Evolutionary conservation across 2,888 invertebrate species (phyloP).

Genomic region (Cetonia aurata): DNA sequence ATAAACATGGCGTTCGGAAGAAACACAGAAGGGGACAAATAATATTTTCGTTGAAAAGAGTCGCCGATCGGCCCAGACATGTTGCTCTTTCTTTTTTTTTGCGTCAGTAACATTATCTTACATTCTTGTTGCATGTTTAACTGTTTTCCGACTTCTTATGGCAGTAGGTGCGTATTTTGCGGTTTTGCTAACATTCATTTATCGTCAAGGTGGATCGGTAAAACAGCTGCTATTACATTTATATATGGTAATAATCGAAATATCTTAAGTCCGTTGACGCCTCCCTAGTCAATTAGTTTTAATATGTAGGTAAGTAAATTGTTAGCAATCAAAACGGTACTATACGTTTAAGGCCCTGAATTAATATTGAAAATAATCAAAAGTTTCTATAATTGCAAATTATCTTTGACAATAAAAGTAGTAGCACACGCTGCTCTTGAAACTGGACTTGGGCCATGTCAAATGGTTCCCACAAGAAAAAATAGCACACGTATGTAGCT

Average conservation of each 20-base stretch:
- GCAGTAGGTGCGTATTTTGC: conserved; percentile 8
- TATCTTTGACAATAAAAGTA: too few species aligned
- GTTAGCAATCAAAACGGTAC: background rate
- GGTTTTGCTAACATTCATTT: conserved; percentile 18
- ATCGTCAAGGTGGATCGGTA: background rate
- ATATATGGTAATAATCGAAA: background rate
- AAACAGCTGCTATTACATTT: conserved; percentile 12
- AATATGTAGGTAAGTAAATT: conserved; percentile 6
- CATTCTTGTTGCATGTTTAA: conserved; percentile 2
- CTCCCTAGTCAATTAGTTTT: background rate
- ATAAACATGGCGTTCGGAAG: background rate
- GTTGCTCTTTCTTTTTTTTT: conserved; percentile 3
- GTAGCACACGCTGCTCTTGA: too few species aligned
- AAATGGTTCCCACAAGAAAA: too few species aligned
- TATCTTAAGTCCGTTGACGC: background rate
- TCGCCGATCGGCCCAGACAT: conserved; percentile 5
- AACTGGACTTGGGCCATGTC: too few species aligned
- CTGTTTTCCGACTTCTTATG: background rate
- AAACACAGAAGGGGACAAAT: background rate
- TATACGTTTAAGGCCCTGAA: too few species aligned
- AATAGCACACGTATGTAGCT: too few species aligned
- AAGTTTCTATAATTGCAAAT: too few species aligned
- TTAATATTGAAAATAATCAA: too few species aligned
- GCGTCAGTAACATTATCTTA: background rate
- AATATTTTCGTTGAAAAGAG: conserved; percentile 15